Conservation (phyloP, 2,113 vertebrate species). For the Passer domesticus region DNA sequence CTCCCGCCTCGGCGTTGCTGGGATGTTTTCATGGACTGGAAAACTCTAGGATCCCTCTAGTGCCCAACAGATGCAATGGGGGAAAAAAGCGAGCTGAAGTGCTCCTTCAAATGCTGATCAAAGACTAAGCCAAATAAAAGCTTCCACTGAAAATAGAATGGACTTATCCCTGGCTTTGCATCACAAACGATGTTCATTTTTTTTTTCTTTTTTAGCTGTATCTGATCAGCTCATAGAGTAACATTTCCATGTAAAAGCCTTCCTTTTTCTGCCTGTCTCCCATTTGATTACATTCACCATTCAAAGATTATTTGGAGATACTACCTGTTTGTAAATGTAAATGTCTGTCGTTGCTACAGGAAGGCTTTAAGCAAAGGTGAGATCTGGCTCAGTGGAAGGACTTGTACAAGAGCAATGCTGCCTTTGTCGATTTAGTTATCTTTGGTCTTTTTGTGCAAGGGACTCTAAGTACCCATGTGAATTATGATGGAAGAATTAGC, state of each 20-base stretch:
- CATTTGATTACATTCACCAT: not conserved
- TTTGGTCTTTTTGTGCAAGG: not conserved
- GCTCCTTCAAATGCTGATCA: not conserved
- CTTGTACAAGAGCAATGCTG: not conserved
- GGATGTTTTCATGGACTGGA: not conserved
- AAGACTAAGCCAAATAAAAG: not conserved
- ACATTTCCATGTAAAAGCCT: not conserved
- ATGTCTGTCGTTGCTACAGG: not conserved
- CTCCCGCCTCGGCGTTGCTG: not conserved
- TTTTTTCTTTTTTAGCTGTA: not conserved
- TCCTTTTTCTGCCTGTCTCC: not conserved
- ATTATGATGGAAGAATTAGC: not conserved
- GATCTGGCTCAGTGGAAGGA: not conserved
- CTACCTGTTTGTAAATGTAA: not conserved
- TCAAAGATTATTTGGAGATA: not conserved
- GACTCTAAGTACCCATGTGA: not conserved
- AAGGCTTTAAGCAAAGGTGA: not conserved
- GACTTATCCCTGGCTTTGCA: not conserved
- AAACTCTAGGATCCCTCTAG: conserved; percentile 39
- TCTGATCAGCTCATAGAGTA: not conserved
- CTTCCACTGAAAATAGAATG: not conserved
- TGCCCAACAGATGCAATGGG: not conserved
- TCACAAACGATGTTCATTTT: not conserved
- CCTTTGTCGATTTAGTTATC: not conserved
- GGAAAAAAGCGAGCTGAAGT: not conserved